A percentile compares a stretch with the other conserved stretches of the same genome.
phyloP scores from a whole-genome alignment of 92 coral and sea anemone species.

The Bergia puertoricense region DNA sequence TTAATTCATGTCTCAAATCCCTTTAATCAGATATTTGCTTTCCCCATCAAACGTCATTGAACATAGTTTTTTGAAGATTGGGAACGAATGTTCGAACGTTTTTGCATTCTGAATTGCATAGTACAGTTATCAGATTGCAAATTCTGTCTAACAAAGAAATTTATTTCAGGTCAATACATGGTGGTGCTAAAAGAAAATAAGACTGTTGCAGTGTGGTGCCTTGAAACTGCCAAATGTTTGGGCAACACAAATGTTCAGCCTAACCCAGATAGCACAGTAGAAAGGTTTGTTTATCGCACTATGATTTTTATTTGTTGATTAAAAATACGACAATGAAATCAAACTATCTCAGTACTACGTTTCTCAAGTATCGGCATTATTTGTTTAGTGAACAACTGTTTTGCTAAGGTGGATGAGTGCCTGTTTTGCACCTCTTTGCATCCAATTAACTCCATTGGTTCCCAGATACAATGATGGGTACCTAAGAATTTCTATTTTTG shows the following conservation, averaged over 20 bases:
- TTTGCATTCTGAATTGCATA: not conserved
- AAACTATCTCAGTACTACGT: too few species aligned
- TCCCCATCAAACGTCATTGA: not conserved
- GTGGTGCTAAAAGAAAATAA: not conserved
- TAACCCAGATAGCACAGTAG: not conserved
- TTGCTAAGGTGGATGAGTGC: too few species aligned
- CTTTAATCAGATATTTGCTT: not conserved
- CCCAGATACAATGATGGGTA: too few species aligned
- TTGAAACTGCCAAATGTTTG: slow-evolving; percentile 13
- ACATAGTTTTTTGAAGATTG: too few species aligned
- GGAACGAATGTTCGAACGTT: too few species aligned
- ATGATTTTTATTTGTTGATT: not conserved
- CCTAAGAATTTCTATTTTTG: too few species aligned
- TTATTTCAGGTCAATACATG: slow-evolving; percentile 17
- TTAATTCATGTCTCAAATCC: too few species aligned
- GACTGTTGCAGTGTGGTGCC: slow-evolving; percentile 38
- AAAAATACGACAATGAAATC: not conserved
- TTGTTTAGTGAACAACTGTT: too few species aligned
- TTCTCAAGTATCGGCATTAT: too few species aligned
- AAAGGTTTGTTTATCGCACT: slow-evolving; percentile 21
- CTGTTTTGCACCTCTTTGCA: too few species aligned
- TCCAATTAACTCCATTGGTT: too few species aligned
- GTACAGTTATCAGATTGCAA: not conserved
- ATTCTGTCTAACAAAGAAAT: not conserved
- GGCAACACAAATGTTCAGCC: not conserved